phyloP scores from a whole-genome alignment of 2,113 vertebrate species.

The Platichthys flesus region DNA sequence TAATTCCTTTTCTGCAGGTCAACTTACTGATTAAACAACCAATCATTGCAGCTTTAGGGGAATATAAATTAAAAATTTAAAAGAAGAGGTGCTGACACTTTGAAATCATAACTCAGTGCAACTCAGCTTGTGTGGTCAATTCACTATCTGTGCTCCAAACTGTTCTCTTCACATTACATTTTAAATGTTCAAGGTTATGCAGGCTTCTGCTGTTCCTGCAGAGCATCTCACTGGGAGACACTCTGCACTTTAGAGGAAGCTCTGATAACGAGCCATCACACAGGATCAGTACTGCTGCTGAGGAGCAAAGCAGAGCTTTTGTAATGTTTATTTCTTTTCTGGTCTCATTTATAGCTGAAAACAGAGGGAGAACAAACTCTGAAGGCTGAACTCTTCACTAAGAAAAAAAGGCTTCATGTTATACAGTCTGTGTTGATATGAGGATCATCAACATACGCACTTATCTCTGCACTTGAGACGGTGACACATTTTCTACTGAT shows the following conservation, averaged over 20 bases:
- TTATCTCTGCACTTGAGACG: too few relatives aligned
- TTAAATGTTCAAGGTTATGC: slow-evolving; percentile 5
- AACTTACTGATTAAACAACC: not conserved
- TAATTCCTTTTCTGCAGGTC: not conserved
- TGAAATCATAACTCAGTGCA: not conserved
- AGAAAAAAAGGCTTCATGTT: too few relatives aligned
- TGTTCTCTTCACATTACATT: not conserved
- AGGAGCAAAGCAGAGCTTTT: not conserved
- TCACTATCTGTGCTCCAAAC: not conserved
- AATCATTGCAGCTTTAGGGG: not conserved
- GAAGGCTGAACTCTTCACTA: too few relatives aligned
- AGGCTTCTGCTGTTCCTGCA: not conserved
- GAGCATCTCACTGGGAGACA: not conserved
- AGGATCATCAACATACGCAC: too few relatives aligned
- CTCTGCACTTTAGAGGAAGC: not conserved
- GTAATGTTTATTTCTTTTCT: not conserved
- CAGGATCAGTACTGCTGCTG: not conserved
- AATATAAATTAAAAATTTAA: not conserved
- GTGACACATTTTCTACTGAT: too few relatives aligned
- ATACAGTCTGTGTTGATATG: too few relatives aligned
- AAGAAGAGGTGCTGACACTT: too few relatives aligned
- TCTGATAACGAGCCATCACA: slow-evolving; percentile 8
- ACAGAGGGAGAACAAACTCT: too few relatives aligned
- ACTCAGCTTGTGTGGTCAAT: not conserved
- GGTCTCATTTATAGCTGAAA: slow-evolving; percentile 6